Conservation (phyloP, 2,113 vertebrate species). For the Okapia johnstoni region DNA sequence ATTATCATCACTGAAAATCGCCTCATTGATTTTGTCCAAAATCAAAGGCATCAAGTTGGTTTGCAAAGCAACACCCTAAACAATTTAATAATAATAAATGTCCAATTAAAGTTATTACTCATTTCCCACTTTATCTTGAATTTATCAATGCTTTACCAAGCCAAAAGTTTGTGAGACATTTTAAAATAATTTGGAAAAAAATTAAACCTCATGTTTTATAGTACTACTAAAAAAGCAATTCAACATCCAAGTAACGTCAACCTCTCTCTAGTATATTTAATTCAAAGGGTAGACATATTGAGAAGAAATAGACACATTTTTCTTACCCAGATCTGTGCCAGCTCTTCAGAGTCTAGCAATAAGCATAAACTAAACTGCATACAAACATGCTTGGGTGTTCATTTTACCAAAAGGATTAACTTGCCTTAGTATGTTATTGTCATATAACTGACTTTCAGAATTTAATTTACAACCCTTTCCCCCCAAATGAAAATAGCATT, state of each 20-base stretch:
- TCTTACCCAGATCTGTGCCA: background rate
- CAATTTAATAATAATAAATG: background rate
- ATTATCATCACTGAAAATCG: background rate
- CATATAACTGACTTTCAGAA: background rate
- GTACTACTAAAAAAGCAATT: background rate
- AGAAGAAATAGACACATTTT: conserved; percentile 37
- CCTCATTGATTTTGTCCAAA: background rate
- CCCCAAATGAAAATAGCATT: background rate
- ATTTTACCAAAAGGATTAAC: conserved; percentile 21
- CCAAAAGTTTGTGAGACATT: background rate
- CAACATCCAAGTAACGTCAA: background rate
- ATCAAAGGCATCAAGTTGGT: background rate
- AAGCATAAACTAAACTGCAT: background rate
- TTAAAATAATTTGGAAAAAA: conserved; percentile 10
- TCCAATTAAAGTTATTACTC: background rate
- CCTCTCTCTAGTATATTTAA: background rate
- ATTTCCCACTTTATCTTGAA: background rate
- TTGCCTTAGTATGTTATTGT: background rate
- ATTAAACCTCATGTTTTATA: background rate
- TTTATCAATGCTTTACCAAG: background rate
- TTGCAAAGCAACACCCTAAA: background rate
- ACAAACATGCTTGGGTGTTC: background rate
- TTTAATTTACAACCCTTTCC: background rate
- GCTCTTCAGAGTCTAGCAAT: background rate
- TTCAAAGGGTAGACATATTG: conserved; percentile 22